These are phyloP conservation scores for Carassius auratus DNA, from an alignment of 2,113 vertebrate species.

Conservation along the genomic window DNA sequence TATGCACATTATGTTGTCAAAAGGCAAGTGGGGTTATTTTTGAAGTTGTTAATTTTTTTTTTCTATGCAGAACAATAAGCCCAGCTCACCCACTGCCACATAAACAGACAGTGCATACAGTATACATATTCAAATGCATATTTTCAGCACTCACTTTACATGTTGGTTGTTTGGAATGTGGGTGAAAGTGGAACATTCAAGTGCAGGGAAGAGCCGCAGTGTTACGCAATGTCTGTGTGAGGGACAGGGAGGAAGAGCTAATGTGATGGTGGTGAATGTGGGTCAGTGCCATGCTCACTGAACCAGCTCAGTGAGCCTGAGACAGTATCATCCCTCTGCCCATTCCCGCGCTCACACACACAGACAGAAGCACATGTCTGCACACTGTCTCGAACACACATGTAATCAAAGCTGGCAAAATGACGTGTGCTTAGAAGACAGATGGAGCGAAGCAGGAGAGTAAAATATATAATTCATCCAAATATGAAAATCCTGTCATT, in stretches of 20 bases:
- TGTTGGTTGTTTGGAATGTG: not conserved
- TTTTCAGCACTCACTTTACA: not conserved
- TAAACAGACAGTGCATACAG: not conserved
- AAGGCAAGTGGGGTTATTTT: not conserved
- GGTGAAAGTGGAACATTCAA: slow-evolving; percentile 10
- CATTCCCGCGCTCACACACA: not conserved
- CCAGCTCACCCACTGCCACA: not conserved
- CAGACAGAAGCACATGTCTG: slow-evolving; percentile 9
- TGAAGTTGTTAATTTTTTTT: not conserved
- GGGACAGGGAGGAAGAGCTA: slow-evolving; percentile 38
- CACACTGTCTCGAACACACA: slow-evolving; percentile 7
- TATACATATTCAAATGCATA: not conserved
- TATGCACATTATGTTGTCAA: not conserved
- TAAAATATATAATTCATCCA: not conserved
- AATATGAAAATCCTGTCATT: not conserved
- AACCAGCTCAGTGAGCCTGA: slow-evolving; percentile 37
- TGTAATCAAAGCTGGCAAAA: not conserved
- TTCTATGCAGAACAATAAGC: not conserved
- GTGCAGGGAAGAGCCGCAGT: slow-evolving; percentile 6
- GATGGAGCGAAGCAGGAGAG: not conserved
- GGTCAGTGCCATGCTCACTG: slow-evolving; percentile 58
- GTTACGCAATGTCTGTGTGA: slow-evolving; percentile 57
- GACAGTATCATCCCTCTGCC: slow-evolving; percentile 23
- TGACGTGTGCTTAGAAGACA: not conserved
- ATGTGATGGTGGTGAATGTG: slow-evolving; percentile 51